Percentiles rank a stretch among this genome's conserved stretches.
Conservation (phyloP, 2,888 invertebrate species). For the Bellardia pandia region DNA sequence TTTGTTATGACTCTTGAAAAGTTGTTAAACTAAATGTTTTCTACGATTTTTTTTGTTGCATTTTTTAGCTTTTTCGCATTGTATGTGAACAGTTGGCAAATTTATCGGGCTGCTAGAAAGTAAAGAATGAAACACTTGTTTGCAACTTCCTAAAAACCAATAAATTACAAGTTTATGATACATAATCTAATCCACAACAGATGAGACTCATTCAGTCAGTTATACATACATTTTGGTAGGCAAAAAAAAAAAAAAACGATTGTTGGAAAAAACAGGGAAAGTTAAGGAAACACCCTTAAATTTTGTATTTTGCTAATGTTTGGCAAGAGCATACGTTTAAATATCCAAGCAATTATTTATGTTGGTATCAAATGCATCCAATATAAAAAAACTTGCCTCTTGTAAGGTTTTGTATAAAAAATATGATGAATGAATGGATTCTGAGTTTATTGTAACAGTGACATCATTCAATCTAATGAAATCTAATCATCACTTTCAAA, state of each 20-base stretch:
- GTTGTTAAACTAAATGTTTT: conserved; percentile 25
- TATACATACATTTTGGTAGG: conserved; percentile 40
- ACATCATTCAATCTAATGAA: background rate
- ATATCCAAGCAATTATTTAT: conserved; percentile 60
- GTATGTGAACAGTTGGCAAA: conserved; percentile 66
- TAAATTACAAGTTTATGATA: conserved; percentile 84
- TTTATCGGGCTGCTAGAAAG: conserved; percentile 29
- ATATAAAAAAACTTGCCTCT: background rate
- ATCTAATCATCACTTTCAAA: conserved; percentile 1
- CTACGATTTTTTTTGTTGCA: background rate
- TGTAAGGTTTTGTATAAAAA: background rate
- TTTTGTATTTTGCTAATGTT: conserved; percentile 46
- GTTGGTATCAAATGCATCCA: conserved; percentile 18
- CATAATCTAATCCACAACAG: conserved; percentile 83
- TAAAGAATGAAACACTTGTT: conserved; percentile 57
- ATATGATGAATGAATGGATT: conserved; percentile 27
- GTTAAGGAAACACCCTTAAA: conserved; percentile 41
- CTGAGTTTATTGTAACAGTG: background rate
- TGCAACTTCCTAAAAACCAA: conserved; percentile 70
- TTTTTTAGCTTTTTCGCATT: background rate
- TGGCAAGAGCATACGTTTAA: conserved; percentile 64
- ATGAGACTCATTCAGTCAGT: conserved; percentile 76
- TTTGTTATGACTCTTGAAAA: conserved; percentile 46
- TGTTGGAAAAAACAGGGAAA: conserved; percentile 16
- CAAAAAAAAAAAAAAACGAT: background rate